Evolutionary conservation across 1,140 invertebrate species (phyloP).

Genomic region (Tetraneura akinire): DNA sequence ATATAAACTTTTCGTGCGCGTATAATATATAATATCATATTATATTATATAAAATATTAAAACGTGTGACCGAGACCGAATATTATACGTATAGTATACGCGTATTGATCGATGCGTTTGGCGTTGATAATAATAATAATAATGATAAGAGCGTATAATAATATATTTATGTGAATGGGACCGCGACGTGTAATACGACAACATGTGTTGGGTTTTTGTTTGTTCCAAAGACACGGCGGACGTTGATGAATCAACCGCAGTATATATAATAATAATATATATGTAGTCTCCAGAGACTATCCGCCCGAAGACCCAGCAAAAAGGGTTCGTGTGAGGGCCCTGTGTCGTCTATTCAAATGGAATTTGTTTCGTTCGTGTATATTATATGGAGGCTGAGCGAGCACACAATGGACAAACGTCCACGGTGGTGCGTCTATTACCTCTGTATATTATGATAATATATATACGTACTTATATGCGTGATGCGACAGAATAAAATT

Average conservation of each 20-base stretch:
- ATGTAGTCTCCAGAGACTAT: conserved; percentile 23
- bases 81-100: background rate
- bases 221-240: background rate
- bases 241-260: conserved; percentile 38
- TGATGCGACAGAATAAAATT: background rate
- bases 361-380: conserved; percentile 25
- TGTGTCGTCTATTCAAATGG: background rate
- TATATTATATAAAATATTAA: background rate
- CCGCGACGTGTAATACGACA: conserved; percentile 7
- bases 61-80: background rate
- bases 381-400: background rate
- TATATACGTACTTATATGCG: too few relatives aligned
- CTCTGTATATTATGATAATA: background rate
- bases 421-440: background rate
- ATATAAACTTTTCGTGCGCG: background rate
- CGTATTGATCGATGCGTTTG: conserved; percentile 14
- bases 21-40: too few relatives aligned
- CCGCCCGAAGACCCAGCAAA: background rate
- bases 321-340: conserved; percentile 20
- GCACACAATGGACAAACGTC: background rate
- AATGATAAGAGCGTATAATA: background rate
- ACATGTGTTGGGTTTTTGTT: conserved; percentile 20
- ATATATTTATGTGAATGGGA: conserved; percentile 3
- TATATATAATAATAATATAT: too few relatives aligned
- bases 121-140: background rate